Base-by-base conservation (phyloP, 2,888 invertebrate genomes). In the Acleris holmiana region DNA sequence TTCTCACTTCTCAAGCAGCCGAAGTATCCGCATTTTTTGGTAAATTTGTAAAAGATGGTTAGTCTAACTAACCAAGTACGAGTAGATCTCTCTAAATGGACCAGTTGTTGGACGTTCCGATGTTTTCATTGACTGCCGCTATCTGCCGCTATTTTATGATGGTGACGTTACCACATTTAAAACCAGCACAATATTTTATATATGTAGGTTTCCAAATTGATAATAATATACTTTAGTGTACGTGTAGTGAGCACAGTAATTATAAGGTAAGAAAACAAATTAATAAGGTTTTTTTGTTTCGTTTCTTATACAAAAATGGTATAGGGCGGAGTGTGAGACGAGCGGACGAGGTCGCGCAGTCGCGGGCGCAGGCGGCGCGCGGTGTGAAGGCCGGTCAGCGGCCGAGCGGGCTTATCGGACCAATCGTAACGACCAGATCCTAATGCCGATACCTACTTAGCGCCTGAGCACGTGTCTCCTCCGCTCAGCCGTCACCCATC, bases 331-430 rank as follows among this genome's bases (percentile, higher is more conserved):
- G 76, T 72, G 73, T 75, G 77, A 82, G 83, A 79, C 77, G 77
- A 74, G 78, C 82, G 81, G 78, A 74, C 85, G 85, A 84, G 86
- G 84, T 77, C 84, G 82, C 77, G 66, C 53, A 53, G 59, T 61
- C 70, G 76, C 77, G 74, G 71, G 74, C 77, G 79, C 77, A 72
- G 40, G 75, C 74, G 74, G 76, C 76, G 72, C 76, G 71, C 75
- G 77, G 85, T 81, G 91, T 90, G 91, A 91, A 91, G 91, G 91
- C 83, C 91, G 91, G 91, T 91, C 91, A 90, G 85, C 88, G 90
- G 85, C 90, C 91, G 89, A 80, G 84, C 88, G 76, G 75, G 79
- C 76, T 88, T 89, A 90, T 89, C 89, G 86, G 74, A 80, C 86
- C 88, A 85, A 84, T 86, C 85, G 76, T 84, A 84, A 83, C 79